Evolutionary conservation across 2,113 vertebrate species (phyloP).

Genomic region (Reinhardtius hippoglossoides): DNA sequence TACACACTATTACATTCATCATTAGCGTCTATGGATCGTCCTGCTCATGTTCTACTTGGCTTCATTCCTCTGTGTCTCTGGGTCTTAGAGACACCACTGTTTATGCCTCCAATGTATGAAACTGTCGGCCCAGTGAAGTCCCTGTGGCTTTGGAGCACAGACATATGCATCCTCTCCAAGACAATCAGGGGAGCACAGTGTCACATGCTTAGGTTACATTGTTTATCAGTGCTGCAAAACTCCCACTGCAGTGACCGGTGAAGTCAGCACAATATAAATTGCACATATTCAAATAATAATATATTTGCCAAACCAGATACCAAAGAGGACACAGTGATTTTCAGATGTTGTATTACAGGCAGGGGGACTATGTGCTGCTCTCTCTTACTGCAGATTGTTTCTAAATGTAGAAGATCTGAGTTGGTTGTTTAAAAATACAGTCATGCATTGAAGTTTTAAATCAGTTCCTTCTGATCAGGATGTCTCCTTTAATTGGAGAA

Average conservation of each 20-base stretch:
- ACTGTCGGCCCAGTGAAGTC: conserved; percentile 15
- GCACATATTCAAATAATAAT: background rate
- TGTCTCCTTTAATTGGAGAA: background rate
- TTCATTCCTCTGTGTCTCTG: conserved; percentile 45
- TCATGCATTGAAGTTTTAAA: background rate
- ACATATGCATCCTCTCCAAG: conserved; percentile 37
- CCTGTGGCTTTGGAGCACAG: conserved; percentile 23
- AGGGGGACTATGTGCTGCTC: background rate
- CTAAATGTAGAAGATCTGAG: background rate
- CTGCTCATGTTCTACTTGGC: conserved; percentile 19
- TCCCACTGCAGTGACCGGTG: background rate
- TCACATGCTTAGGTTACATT: background rate
- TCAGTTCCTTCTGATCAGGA: background rate
- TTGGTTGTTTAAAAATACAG: background rate
- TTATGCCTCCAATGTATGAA: conserved; percentile 16
- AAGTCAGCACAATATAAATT: background rate
- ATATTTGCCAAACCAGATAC: background rate
- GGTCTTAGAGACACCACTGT: conserved; percentile 39
- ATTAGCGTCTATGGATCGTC: conserved; percentile 78
- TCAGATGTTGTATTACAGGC: background rate
- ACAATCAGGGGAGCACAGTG: background rate
- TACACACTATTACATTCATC: conserved; percentile 85
- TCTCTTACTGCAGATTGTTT: background rate
- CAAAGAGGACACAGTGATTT: background rate
- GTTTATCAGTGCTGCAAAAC: background rate